phyloP scores from a whole-genome alignment of 2,888 invertebrate genomes.

The Dysmachus trigonus region DNA sequence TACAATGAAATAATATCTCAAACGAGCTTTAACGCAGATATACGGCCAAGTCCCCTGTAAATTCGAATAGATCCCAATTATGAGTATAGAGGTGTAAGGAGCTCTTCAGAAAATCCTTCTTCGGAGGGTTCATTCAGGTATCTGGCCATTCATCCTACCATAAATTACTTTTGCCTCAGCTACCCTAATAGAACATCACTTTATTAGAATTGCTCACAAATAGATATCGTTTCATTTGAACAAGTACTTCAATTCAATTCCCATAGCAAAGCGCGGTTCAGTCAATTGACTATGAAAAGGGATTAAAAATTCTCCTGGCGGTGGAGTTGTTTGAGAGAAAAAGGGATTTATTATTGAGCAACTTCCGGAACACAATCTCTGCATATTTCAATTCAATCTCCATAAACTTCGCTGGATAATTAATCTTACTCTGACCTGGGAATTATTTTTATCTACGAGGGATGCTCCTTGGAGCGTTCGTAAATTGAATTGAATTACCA shows the following conservation, averaged over 20 bases:
- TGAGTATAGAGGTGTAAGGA: neutral
- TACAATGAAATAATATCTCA: neutral
- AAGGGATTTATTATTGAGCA: neutral
- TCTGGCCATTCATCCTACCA: neutral
- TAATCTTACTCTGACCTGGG: too few relatives aligned
- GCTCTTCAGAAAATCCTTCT: neutral
- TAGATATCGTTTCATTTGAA: neutral
- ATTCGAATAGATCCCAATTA: neutral
- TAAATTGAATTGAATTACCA: too few relatives aligned
- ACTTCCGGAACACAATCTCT: neutral
- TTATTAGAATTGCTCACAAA: neutral
- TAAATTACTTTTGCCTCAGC: neutral
- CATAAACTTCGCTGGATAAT: neutral
- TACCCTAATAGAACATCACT: neutral
- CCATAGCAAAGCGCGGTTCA: neutral
- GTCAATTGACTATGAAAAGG: neutral
- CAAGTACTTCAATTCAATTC: neutral
- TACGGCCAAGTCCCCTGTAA: neutral
- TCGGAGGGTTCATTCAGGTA: neutral
- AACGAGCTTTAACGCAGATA: neutral
- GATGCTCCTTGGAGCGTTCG: too few relatives aligned
- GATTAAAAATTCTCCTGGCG: neutral
- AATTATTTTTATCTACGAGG: neutral
- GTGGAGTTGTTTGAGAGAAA: neutral
- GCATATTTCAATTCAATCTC: neutral